phyloP scores from a whole-genome alignment of 2,113 vertebrate genomes.

The Furnarius figulus region DNA sequence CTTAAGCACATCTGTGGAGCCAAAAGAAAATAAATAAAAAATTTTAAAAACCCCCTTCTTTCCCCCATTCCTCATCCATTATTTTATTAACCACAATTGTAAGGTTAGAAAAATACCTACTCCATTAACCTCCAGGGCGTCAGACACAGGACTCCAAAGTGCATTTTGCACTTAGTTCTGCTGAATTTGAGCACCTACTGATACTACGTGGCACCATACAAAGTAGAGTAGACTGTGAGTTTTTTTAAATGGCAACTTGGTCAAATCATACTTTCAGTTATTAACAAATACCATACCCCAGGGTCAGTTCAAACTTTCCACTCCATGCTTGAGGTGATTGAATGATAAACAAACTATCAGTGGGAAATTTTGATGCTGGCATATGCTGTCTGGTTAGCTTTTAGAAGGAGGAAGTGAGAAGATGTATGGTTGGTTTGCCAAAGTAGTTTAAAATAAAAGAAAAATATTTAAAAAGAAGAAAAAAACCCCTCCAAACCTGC shows the following conservation, averaged over 20 bases:
- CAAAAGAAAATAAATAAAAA: slow-evolving; percentile 20
- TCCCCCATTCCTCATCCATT: not conserved
- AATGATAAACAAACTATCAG: not conserved
- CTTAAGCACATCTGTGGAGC: not conserved
- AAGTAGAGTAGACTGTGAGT: not conserved
- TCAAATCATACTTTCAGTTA: not conserved
- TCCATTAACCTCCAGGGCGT: not conserved
- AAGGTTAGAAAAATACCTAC: slow-evolving; percentile 29
- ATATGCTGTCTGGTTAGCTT: not conserved
- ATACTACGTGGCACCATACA: not conserved
- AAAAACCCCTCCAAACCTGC: not conserved
- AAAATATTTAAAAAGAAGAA: not conserved
- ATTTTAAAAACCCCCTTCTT: not conserved
- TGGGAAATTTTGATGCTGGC: slow-evolving; percentile 16
- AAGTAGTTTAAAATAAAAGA: not conserved
- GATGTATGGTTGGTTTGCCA: not conserved
- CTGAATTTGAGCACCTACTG: not conserved
- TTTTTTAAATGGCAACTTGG: not conserved
- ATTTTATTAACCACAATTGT: slow-evolving; percentile 32
- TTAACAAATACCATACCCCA: not conserved
- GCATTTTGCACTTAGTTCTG: not conserved
- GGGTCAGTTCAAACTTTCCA: slow-evolving; percentile 18
- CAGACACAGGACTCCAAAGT: not conserved
- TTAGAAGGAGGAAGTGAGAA: slow-evolving; percentile 17
- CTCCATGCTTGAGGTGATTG: not conserved